Evolutionary conservation across 2,113 vertebrate genomes (phyloP).

Genomic region (Dermatemys mawii): DNA sequence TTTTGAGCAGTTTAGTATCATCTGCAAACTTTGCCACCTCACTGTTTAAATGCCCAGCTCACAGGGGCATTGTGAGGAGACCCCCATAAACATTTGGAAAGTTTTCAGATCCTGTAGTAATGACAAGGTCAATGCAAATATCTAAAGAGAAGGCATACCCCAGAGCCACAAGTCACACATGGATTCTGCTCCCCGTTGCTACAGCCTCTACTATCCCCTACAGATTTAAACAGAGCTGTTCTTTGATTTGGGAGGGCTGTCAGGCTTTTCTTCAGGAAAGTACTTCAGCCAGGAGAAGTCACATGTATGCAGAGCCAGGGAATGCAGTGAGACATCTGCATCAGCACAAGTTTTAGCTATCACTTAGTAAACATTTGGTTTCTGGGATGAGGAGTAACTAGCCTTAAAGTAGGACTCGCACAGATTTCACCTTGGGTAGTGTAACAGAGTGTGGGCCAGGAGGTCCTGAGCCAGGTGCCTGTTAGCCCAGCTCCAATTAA

Average conservation of each 20-base stretch:
- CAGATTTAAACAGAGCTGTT: fast-evolving
- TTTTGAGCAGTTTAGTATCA: too few relatives aligned
- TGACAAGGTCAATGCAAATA: fast-evolving
- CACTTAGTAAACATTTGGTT: neutral
- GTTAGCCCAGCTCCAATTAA: too few relatives aligned
- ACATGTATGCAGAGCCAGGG: neutral
- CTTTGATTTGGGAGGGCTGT: neutral
- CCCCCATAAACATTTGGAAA: fast-evolving
- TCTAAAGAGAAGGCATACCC: fast-evolving
- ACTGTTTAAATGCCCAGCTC: too few relatives aligned
- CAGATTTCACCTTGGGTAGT: neutral
- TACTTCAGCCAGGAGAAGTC: neutral
- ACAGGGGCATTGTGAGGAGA: neutral
- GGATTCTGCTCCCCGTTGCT: neutral
- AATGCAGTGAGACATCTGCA: neutral
- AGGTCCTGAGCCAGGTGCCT: too few relatives aligned
- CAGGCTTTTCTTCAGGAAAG: neutral
- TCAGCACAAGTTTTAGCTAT: neutral
- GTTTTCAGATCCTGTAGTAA: fast-evolving
- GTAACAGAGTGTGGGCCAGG: too few relatives aligned
- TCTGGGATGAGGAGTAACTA: neutral
- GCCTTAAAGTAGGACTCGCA: neutral
- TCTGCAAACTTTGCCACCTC: too few relatives aligned
- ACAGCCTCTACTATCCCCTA: neutral
- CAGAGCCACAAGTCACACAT: fast-evolving